Evolutionary conservation across 1,140 invertebrate species (phyloP).

Genomic region (Drosophila tropicalis): DNA sequence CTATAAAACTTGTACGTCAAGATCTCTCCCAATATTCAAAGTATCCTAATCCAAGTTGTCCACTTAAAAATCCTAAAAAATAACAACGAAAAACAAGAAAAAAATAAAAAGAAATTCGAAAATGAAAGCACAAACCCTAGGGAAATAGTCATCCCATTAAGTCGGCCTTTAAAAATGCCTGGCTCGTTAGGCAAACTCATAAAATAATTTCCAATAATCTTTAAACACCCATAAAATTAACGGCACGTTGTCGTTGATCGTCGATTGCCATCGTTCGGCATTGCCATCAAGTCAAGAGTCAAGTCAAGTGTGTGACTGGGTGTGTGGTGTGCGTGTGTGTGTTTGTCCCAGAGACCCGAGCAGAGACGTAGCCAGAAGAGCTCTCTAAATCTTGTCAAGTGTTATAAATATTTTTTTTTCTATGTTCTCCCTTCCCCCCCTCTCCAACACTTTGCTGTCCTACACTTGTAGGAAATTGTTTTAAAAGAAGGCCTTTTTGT

Average conservation of each 20-base stretch:
- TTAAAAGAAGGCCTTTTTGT: conserved; percentile 53
- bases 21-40: background rate
- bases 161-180: conserved; percentile 20
- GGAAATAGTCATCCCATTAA: conserved; percentile 3
- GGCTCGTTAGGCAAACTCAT: conserved; percentile 70
- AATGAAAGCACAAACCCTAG: background rate
- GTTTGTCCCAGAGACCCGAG: conserved; percentile 7
- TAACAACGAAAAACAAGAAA: background rate
- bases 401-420: conserved; percentile 77
- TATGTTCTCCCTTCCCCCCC: conserved; percentile 45
- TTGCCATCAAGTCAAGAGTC: conserved; percentile 23
- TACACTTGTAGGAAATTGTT: conserved; percentile 56
- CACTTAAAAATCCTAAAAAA: background rate
- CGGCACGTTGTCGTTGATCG: conserved; percentile 58
- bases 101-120: background rate
- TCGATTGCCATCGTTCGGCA: conserved; percentile 29
- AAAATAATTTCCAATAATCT: conserved; percentile 81
- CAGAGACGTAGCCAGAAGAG: conserved; percentile 15
- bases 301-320: conserved; percentile 64
- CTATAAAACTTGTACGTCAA: too few relatives aligned
- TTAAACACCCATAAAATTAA: conserved; percentile 79
- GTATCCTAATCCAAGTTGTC: background rate
- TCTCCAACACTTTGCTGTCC: conserved; percentile 22
- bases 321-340: conserved; percentile 2
- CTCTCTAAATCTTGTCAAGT: conserved; percentile 73